Evolutionary conservation across 2,113 vertebrate species (phyloP).

Genomic region (Leptosomus discolor): DNA sequence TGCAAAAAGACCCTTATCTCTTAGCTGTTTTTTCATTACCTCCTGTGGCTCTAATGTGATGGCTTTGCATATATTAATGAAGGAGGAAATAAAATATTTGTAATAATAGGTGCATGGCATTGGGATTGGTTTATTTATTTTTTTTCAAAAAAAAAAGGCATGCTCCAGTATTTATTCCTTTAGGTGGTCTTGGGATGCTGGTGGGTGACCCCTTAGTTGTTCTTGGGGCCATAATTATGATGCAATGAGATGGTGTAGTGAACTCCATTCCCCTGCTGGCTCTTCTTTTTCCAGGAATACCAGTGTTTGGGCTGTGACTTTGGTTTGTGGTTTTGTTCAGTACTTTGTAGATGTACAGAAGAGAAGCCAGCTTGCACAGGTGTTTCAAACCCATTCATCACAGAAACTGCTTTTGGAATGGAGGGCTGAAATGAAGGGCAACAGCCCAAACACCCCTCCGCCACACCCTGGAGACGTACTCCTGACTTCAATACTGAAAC

Average conservation of each 20-base stretch:
- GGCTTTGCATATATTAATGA: constrained; percentile 42
- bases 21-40: constrained; percentile 37
- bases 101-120: not conserved
- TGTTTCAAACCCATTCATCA: not conserved
- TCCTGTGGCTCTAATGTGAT: constrained; percentile 43
- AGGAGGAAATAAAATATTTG: constrained; percentile 26
- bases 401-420: not conserved
- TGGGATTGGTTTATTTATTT: not conserved
- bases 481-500: not conserved
- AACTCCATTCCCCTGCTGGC: not conserved
- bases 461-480: not conserved
- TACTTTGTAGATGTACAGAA: not conserved
- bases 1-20: constrained; percentile 1
- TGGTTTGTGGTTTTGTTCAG: not conserved
- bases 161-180: not conserved
- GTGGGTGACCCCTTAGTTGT: not conserved
- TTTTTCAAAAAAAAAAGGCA: not conserved
- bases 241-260: not conserved
- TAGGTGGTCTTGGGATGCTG: not conserved
- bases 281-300: not conserved
- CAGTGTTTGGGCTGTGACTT: not conserved
- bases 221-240: not conserved
- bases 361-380: not conserved
- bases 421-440: not conserved
- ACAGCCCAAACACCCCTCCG: not conserved